Evolutionary conservation across 2,113 vertebrate species (phyloP), one percentile per base, ranked within the genome.

Genomic region (Laterallus jamaicensis): DNA sequence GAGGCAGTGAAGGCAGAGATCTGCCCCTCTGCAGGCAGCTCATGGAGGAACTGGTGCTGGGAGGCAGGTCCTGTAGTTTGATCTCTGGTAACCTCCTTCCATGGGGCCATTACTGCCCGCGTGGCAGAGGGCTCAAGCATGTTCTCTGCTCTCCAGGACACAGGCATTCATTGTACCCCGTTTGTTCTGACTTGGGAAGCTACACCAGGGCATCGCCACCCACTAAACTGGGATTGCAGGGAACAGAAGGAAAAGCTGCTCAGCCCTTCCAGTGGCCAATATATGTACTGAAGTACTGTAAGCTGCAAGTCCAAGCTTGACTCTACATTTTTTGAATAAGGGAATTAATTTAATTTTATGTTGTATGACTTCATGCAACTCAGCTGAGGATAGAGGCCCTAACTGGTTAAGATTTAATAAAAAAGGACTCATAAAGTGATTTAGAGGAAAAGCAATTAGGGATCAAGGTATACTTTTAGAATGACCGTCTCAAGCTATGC

Each of bases 321-420:
- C 32, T 24, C 29, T 69, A 40, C 52, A 63, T 25, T 14, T 67
- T 35, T 78, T 55, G 47, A 69, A 90, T 11, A 47, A 66, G 63
- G 32, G 62, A 79, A 88, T 79, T 85, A 5, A 62, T 89, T 79
- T 66, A 1, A 20, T 77, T 68, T 60, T 47, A 28, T 67, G 29
- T 55, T 42, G 26, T 69, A 80, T 0, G 8, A 52, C 35, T 70
- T 77, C 20, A 58, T 66, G 86, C 50, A 76, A n/a, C 84, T 91
- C 76, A 81, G 56, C 31, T 78, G 80, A 76, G 88, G 64, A 37
- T 10, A 86, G 62, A 88, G 66, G 31, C 49, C 58, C 63, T 71
- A 79, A 52, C 12, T 83, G 44, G 42, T 83, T 83, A 54, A 85
- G 58, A 77, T 55, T 89, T 88, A 83, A 79, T 63, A 92, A 88